Evolutionary conservation across 2,113 vertebrate species (phyloP).

Genomic region (Vulpes ferrilata): DNA sequence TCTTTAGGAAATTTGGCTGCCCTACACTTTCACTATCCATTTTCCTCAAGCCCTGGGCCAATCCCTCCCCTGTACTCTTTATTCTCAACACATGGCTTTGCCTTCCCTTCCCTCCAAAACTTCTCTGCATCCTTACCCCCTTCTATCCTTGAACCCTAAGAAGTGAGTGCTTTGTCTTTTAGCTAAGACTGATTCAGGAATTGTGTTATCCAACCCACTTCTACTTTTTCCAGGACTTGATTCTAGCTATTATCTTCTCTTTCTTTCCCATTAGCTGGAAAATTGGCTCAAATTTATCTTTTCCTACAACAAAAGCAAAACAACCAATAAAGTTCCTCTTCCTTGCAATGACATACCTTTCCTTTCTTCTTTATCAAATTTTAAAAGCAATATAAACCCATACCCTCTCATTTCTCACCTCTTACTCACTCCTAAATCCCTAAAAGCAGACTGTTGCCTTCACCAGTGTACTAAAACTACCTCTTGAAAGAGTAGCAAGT

Average conservation of each 20-base stretch:
- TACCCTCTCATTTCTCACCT: background rate
- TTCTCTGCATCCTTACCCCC: background rate
- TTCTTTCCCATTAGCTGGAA: background rate
- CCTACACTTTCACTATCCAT: background rate
- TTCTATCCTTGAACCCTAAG: background rate
- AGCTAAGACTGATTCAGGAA: background rate
- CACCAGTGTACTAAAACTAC: background rate
- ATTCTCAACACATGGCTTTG: background rate
- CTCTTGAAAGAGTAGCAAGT: conserved; percentile 2
- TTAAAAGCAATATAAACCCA: background rate
- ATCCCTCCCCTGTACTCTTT: background rate
- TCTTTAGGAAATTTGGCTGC: background rate
- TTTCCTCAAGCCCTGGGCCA: background rate
- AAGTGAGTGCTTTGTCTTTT: background rate
- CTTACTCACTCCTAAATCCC: background rate
- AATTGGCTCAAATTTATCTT: background rate
- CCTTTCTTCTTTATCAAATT: background rate
- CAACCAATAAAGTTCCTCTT: background rate
- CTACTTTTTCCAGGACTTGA: background rate
- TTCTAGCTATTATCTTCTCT: background rate
- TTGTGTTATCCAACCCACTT: background rate
- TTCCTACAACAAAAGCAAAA: background rate
- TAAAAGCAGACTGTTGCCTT: background rate
- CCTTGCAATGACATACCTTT: background rate
- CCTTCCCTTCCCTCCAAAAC: background rate